These are phyloP conservation scores for Sebastes fasciatus DNA, from an alignment of 2,113 vertebrate genomes.

Conservation along the genomic window DNA sequence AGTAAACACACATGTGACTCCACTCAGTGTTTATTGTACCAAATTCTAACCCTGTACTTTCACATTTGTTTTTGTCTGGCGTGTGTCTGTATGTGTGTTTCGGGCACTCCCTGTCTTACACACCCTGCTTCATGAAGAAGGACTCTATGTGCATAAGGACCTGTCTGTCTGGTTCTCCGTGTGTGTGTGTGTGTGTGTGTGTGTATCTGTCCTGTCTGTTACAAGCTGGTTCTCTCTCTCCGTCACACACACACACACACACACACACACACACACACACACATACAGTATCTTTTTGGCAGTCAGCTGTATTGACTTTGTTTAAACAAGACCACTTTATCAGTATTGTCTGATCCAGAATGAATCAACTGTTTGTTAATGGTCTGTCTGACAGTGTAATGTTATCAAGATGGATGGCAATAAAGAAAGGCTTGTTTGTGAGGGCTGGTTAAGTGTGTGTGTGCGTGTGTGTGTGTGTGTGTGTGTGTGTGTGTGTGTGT, in stretches of 20 bases:
- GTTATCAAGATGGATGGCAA: constrained; percentile 27
- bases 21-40: constrained; percentile 53
- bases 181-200: constrained; percentile 12
- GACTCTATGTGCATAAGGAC: constrained; percentile 59
- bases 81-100: constrained; percentile 34
- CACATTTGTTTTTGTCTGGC: constrained; percentile 63
- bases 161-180: constrained; percentile 72
- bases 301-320: constrained; percentile 29
- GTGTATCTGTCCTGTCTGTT: constrained; percentile 37
- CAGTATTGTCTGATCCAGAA: constrained; percentile 30
- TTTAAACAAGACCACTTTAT: constrained; percentile 57
- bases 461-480: constrained; percentile 16
- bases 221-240: constrained; percentile 36
- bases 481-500: constrained; percentile 4
- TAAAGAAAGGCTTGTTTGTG: constrained; percentile 18
- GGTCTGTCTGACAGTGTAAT: constrained; percentile 31
- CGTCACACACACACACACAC: neutral
- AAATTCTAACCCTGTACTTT: constrained; percentile 57
- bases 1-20: constrained; percentile 45
- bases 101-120: constrained; percentile 77
- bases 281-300: constrained; percentile 22
- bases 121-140: constrained; percentile 51
- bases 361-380: constrained; percentile 61
- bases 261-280: constrained; percentile 23
- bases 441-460: neutral